Conservation (phyloP, 2,113 vertebrate genomes). For the Tetrao urogallus region DNA sequence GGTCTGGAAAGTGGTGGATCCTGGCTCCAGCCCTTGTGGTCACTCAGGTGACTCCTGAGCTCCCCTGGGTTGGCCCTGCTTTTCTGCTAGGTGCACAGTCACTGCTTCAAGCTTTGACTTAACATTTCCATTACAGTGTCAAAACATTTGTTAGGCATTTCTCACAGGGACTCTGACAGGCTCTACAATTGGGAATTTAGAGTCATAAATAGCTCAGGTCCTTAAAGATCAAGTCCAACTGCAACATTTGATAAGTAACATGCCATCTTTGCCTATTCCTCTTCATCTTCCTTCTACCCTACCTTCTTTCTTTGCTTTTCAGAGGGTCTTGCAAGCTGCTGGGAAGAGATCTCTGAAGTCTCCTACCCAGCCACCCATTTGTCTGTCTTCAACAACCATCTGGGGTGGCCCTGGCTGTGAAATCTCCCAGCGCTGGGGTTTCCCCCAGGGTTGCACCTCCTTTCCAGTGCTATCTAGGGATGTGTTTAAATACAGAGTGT, state of each 20-base stretch:
- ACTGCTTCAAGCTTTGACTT: too few species aligned
- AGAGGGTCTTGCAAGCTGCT: not conserved
- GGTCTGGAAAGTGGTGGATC: too few species aligned
- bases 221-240: too few species aligned
- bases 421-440: not conserved
- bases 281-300: not conserved
- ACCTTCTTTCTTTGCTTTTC: not conserved
- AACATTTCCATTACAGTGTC: not conserved
- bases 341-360: not conserved
- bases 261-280: not conserved
- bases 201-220: too few species aligned
- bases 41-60: too few species aligned
- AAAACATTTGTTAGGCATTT: not conserved
- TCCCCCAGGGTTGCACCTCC: not conserved
- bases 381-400: fast-evolving
- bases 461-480: not conserved
- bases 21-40: too few species aligned
- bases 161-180: not conserved
- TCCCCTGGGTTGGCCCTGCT: too few species aligned
- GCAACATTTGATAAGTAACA: not conserved
- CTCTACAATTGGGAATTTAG: not conserved
- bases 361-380: not conserved
- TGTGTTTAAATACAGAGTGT: not conserved
- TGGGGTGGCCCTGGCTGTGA: not conserved
- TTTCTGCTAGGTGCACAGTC: too few species aligned